Base-by-base conservation (phyloP, 2,113 vertebrate species). In the Scytalopus superciliaris region DNA sequence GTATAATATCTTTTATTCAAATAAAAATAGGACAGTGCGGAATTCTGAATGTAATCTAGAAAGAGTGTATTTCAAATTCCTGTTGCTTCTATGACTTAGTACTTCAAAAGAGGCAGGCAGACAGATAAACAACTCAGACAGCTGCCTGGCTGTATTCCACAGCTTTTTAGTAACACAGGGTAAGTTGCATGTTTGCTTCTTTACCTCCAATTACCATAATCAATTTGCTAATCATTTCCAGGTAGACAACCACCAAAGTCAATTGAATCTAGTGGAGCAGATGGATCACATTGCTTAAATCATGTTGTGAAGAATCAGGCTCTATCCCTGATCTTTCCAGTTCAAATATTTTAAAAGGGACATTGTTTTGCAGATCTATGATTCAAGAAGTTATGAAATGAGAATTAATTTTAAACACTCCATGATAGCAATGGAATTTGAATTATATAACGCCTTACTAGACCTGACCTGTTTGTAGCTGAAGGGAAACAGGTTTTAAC, bases 221-320 rank as follows among this genome's bases (percentile, higher is more conserved):
- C 49, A 93, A 68, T 91, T 79, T 80, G 63, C 25, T 91, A 94
- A 90, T 96, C 78, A 84, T 42, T 93, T 86, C 45, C 94, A 96
- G 60, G 78, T 86, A 91, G 67, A 72, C 73, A 60, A 89, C 60
- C 69, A 83, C 28, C 44, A 78, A 39, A 79, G 67, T 57, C 72
- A 77, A 12, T 9, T 74, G 30, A 72, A 67, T 63, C 89, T 68
- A 67, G 9, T 37, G 23, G 37, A 93, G 49, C 23, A 66, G 57
- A 66, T 7, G 7, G 37, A 60, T 91, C 59, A 64, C 33, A 25
- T 37, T 60, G 55, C 18, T 93, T 79, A 74, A 77, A 68, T 82
- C 53, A 53, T 7, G 7, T 31, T 45, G 33, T 60, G 53, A 85
- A 85, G 44, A 87, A 27, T 59, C 24, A n/a, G 39, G 22, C 53